These are phyloP conservation scores for Hesperophylax magnus DNA, from an alignment of 1,140 invertebrate species.

Conservation along the genomic window DNA sequence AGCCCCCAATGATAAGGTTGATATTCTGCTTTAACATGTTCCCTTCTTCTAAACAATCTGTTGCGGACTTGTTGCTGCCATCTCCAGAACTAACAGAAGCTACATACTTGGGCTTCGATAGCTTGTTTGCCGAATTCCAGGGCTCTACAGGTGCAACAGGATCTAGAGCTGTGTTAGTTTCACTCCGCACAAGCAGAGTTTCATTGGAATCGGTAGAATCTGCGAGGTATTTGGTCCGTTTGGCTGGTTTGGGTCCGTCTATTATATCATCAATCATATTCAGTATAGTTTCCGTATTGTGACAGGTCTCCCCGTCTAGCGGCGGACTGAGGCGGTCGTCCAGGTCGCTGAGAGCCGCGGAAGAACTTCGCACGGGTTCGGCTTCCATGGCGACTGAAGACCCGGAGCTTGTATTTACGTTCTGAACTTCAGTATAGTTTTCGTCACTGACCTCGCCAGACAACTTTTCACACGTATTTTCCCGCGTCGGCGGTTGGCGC, in stretches of 20 bases:
- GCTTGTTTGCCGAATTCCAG: background rate
- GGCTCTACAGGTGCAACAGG: background rate
- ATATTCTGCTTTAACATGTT: background rate
- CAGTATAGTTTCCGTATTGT: constrained; percentile 69
- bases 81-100: constrained; percentile 37
- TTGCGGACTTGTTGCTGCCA: constrained; percentile 7
- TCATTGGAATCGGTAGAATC: constrained; percentile 27
- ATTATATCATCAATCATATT: constrained; percentile 70
- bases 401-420: constrained; percentile 37
- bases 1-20: background rate
- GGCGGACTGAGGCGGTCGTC: constrained; percentile 62
- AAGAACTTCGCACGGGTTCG: constrained; percentile 52
- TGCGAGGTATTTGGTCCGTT: constrained; percentile 25
- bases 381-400: constrained; percentile 34
- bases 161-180: constrained; percentile 55
- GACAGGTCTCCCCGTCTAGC: constrained; percentile 61
- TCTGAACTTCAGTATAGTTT: background rate
- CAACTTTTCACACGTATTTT: constrained; percentile 62
- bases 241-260: constrained; percentile 63
- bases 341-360: constrained; percentile 58
- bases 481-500: constrained; percentile 70
- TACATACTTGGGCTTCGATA: background rate
- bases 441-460: constrained; percentile 61
- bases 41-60: background rate
- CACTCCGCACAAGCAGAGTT: constrained; percentile 59